These are phyloP conservation scores for Tetragonula carbonaria DNA, from an alignment of 2,888 invertebrate species.

Conservation along the genomic window DNA sequence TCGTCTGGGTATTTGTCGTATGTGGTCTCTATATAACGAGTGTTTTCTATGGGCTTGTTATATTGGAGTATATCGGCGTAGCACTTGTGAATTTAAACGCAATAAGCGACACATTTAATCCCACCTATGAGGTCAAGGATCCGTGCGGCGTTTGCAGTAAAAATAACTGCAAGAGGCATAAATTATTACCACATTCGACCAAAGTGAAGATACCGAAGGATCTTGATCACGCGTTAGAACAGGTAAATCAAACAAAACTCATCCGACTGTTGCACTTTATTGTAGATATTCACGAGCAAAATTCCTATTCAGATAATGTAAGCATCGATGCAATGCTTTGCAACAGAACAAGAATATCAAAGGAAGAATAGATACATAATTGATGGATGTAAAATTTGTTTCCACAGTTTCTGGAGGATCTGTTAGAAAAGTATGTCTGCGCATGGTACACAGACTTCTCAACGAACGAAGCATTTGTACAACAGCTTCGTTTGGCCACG, in stretches of 20 bases:
- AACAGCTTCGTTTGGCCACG: conserved; percentile 79
- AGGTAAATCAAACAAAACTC: conserved; percentile 84
- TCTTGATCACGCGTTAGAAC: conserved; percentile 90
- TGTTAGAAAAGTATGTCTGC: conserved; percentile 80
- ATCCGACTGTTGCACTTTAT: no score
- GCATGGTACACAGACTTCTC: conserved; percentile 81
- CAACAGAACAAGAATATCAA: background rate
- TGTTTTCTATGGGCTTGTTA: conserved; percentile 73
- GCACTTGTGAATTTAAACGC: conserved; percentile 60
- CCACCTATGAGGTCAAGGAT: conserved; percentile 52
- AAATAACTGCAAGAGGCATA: conserved; percentile 78
- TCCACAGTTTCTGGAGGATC: conserved; percentile 76
- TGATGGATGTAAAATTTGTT: background rate
- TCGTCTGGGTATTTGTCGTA: conserved; percentile 73
- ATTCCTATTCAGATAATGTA: background rate
- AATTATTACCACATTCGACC: conserved; percentile 72
- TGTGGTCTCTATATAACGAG: conserved; percentile 71
- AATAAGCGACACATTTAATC: conserved; percentile 58
- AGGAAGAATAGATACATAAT: background rate
- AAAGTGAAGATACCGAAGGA: conserved; percentile 86
- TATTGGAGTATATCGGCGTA: conserved; percentile 67
- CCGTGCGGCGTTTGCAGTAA: conserved; percentile 79
- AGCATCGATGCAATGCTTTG: no score
- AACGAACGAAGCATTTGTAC: conserved; percentile 79
- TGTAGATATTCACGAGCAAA: background rate